A percentile compares a stretch with the other conserved stretches of the same genome.
These are phyloP conservation scores for Pachydiplax longipennis DNA, from an alignment of 2,888 invertebrate genomes.

Conservation along the genomic window DNA sequence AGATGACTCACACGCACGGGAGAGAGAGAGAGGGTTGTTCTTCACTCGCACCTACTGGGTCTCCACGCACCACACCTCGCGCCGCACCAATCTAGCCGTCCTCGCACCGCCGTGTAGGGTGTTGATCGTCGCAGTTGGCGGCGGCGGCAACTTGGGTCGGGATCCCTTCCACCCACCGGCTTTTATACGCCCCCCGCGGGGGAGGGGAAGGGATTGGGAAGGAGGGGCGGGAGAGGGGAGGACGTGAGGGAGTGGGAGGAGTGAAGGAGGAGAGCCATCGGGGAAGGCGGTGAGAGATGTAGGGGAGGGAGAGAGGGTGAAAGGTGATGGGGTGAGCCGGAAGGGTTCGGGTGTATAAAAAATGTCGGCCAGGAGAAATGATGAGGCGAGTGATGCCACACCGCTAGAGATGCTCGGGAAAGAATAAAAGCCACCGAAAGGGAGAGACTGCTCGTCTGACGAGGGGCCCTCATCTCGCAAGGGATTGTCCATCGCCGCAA, in stretches of 20 bases:
- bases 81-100: conserved; percentile 19
- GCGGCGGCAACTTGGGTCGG: conserved; percentile 37
- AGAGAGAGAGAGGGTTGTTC: not conserved
- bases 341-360: conserved; percentile 32
- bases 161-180: conserved; percentile 37
- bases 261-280: not conserved
- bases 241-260: not conserved
- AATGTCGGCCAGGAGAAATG: conserved; percentile 29
- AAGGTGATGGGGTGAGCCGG: conserved; percentile 12
- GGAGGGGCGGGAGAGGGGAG: not conserved
- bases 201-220: not conserved
- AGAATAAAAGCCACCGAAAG: conserved; percentile 7
- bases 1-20: conserved; percentile 25
- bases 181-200: conserved; percentile 39
- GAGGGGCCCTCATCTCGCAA: not conserved
- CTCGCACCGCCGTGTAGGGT: conserved; percentile 10
- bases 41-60: conserved; percentile 6
- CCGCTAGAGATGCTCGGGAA: not conserved
- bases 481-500: not conserved
- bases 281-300: not conserved
- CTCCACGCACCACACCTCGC: conserved; percentile 29
- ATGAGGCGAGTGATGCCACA: not conserved
- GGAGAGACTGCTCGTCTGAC: not conserved
- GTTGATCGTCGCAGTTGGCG: conserved; percentile 37
- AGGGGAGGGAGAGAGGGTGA: not conserved